These are phyloP conservation scores for Phenganax stokvisi DNA, from an alignment of 92 coral and sea anemone genomes.

Conservation along the genomic window DNA sequence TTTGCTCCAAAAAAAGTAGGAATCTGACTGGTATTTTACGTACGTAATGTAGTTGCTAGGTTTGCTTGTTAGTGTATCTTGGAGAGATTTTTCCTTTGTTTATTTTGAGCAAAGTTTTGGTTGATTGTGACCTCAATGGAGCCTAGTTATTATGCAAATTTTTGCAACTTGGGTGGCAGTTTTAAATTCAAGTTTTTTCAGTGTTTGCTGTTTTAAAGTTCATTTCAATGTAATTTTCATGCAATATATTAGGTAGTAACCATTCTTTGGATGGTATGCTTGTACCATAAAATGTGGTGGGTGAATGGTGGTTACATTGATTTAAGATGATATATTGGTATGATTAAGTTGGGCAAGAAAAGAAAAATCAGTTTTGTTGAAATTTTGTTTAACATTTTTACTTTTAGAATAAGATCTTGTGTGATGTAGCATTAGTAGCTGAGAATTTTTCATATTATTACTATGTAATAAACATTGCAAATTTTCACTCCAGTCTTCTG, in stretches of 20 bases:
- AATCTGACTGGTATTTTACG: neutral
- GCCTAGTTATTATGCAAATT: conserved; percentile 7
- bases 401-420: too few species aligned
- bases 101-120: neutral
- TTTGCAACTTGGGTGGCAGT: neutral
- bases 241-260: neutral
- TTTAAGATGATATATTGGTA: too few species aligned
- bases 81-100: neutral
- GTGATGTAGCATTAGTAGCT: too few species aligned
- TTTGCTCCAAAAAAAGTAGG: neutral
- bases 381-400: too few species aligned
- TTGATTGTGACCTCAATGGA: conserved; percentile 1
- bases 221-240: neutral
- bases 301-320: too few species aligned
- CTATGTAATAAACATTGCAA: too few species aligned
- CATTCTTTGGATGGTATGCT: neutral
- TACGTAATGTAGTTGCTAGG: neutral
- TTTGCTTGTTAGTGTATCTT: neutral
- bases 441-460: too few species aligned
- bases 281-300: too few species aligned
- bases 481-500: neutral
- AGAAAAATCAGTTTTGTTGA: too few species aligned
- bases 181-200: neutral
- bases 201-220: neutral
- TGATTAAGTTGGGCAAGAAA: too few species aligned